Evolutionary conservation across 2,113 vertebrate genomes (phyloP).

Genomic region (Corythoichthys haematopterus): DNA sequence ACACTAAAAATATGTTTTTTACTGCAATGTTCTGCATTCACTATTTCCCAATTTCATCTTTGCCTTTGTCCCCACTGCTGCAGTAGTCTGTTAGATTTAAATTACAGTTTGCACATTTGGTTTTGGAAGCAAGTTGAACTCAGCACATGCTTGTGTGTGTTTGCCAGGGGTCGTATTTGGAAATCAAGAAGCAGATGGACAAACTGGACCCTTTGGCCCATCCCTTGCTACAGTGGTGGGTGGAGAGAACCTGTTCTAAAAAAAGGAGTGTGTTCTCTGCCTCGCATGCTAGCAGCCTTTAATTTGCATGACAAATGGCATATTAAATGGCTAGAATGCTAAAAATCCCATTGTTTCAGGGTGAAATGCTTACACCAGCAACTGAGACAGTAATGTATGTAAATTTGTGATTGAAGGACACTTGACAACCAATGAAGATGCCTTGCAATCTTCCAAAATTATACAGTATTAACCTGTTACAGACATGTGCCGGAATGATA

Average conservation of each 20-base stretch:
- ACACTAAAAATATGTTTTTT: neutral
- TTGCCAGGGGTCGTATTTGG: constrained; percentile 91
- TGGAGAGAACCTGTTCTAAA: constrained; percentile 11
- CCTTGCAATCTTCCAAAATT: neutral
- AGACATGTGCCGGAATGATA: too few species aligned
- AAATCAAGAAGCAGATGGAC: constrained; percentile 99
- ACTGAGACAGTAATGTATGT: neutral
- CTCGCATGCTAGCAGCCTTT: neutral
- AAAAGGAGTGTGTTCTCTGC: neutral
- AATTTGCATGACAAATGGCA: neutral
- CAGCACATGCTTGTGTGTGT: constrained; percentile 11
- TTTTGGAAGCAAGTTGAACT: constrained; percentile 1
- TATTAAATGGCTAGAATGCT: neutral
- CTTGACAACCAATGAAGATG: neutral
- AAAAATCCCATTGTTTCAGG: neutral
- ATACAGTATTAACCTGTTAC: neutral
- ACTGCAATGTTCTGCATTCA: neutral
- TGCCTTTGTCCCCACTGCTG: neutral
- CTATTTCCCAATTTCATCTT: neutral
- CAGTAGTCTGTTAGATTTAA: neutral
- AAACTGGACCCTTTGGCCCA: constrained; percentile 94
- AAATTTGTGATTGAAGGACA: neutral
- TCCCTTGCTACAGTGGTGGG: constrained; percentile 92
- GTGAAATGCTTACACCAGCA: neutral
- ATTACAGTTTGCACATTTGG: constrained; percentile 5